Evolutionary conservation across 2,888 invertebrate genomes (phyloP), one percentile per base, ranked within the genome.

Genomic region (Archips xylosteana): DNA sequence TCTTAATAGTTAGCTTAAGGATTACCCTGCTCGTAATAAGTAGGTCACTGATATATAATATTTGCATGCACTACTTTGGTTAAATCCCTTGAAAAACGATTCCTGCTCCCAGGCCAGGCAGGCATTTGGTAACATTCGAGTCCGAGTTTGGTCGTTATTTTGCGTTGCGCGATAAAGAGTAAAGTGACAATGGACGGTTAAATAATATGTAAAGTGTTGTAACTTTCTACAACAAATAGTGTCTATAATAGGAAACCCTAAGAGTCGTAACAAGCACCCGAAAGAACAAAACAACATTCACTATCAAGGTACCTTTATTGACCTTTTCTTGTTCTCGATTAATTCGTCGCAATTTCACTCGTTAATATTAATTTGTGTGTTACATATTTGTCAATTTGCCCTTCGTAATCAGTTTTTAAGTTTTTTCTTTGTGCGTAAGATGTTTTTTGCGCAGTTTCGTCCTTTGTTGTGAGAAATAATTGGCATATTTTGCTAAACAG

Each of bases 401-500:
- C 42, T 12, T 62, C 13, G 42, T 54, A 60, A 9, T 23, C 10
- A 10, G 39, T 62, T 49, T 34, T 39, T 34, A 60, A 84, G 82
- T 85, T 83, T 76, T 74, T 75, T 74, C 77, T 77, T 76, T 77
- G 78, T 73, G 70, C 49, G 59, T 59, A 73, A 59, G 13, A 10
- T 23, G 49, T 66, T 65, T 74, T 77, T 75, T 79, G 78, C 78
- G 79, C 79, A 79, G 80, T 82, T 80, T 77, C 71, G 65, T 67
- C 66, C 68, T 34, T 76, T 71, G 74, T 76, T 77, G 74, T 76
- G 75, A 75, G 74, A 79, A 70, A 73, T 76, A 80, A 81, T 71
- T 78, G 72, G 90, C 84, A 91, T 90, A 92, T 92, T 92, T 88
- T 82, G 80, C 76, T 80, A 83, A 88, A 89, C 92, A 92, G 92